phyloP scores from a whole-genome alignment of 30 jellyfish, hydroid and myxozoan species.

The Catostylus mosaicus region DNA sequence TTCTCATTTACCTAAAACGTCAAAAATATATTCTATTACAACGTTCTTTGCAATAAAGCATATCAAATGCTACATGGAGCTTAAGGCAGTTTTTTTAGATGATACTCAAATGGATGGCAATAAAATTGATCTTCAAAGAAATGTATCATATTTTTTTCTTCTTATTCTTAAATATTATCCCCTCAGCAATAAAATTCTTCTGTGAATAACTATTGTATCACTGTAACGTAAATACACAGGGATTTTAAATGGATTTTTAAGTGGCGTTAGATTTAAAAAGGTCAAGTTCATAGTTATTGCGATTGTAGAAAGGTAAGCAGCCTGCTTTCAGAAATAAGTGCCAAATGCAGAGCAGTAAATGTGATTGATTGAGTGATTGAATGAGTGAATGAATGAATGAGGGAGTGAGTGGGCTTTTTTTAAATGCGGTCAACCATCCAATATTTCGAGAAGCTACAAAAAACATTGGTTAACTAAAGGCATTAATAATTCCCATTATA shows the following conservation, averaged over 20 bases:
- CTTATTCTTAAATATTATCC: background rate
- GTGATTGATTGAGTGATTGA: no score
- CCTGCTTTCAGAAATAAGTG: no score
- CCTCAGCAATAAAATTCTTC: background rate
- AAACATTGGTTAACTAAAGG: background rate
- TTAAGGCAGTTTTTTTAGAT: background rate
- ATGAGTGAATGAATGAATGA: background rate
- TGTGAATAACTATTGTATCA: no score
- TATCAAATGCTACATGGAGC: background rate
- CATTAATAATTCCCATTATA: no score
- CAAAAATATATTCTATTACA: background rate
- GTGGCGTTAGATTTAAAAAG: no score
- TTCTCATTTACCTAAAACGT: constrained; percentile 75
- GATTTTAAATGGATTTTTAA: no score
- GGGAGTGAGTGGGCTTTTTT: background rate
- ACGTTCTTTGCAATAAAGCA: background rate
- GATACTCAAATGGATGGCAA: background rate
- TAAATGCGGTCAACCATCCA: background rate
- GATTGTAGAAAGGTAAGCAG: no score
- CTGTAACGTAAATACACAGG: no score
- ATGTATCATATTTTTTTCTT: no score
- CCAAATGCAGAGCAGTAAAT: no score
- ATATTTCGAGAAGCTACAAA: background rate
- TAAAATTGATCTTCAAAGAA: no score
- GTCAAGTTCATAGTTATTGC: no score